Evolutionary conservation across 2,113 vertebrate genomes (phyloP), one percentile per base, ranked within the genome.

Genomic region (Charadrius vociferus): DNA sequence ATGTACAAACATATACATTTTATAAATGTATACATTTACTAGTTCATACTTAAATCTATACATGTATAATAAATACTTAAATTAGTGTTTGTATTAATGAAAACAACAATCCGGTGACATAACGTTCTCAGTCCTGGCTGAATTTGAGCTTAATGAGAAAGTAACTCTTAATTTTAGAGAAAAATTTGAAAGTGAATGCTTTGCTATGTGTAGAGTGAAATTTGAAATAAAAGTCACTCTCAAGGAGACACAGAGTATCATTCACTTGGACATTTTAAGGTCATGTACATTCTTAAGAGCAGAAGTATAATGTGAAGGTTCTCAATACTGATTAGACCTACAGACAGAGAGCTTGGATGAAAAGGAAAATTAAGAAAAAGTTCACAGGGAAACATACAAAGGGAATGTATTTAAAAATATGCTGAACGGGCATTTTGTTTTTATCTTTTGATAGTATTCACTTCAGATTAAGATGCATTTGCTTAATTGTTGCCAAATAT

Each of bases 331-430:
- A 47, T n/a, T 27, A 90, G 3, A 55, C 2, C 13, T 55, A 29
- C 14, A 47, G 26, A 37, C 3, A 65, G 26, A 73, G 13, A 58
- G 3, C 9, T 79, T 66, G 9, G 9, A 12, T 78, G 9, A 82
- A 87, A 32, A 73, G 2, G 4, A 59, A 84, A 53, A 49, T 6
- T 13, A 18, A 45, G 27, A 27, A 50, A 66, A 80, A 90, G 14
- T 0, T 30, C 2, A 1, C 5, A 27, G 7, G 27, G 6, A 37
- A 82, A 53, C 8, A 56, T 36, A 47, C 0, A 23, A 30, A 61
- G 68, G 2, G 67, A 22, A 66, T 15, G 30, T 29, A 29, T 55
- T 77, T 52, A 9, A 30, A 63, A 65, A 37, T 72, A 43, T 37
- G 3, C 0, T 45, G 39, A 71, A 36, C 5, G 13, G 9, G 7